phyloP scores from a whole-genome alignment of 2,888 invertebrate genomes.

The Seira sanloemensis region DNA sequence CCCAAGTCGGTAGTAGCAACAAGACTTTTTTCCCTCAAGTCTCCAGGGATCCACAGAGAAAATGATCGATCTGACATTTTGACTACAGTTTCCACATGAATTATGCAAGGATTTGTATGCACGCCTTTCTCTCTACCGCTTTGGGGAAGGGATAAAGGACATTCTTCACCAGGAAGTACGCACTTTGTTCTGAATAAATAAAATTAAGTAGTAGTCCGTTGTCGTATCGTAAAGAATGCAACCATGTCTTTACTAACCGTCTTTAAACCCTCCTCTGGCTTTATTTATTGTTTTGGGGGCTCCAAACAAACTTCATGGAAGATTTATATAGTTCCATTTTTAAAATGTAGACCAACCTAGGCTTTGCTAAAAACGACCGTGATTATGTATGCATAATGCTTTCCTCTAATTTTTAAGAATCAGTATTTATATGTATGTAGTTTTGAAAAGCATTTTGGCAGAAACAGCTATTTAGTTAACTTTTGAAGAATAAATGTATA shows the following conservation, averaged over 20 bases:
- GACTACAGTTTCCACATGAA: constrained; percentile 57
- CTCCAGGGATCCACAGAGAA: constrained; percentile 49
- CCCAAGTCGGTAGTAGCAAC: constrained; percentile 13
- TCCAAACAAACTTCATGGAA: neutral
- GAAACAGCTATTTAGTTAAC: too few relatives aligned
- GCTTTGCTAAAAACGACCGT: too few relatives aligned
- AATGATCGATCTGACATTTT: constrained; percentile 66
- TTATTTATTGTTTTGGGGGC: neutral
- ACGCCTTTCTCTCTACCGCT: neutral
- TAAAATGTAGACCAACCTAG: neutral
- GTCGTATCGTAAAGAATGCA: neutral
- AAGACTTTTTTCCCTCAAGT: constrained; percentile 48
- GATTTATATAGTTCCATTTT: neutral
- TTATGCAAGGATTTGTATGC: constrained; percentile 48
- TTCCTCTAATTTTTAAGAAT: too few relatives aligned
- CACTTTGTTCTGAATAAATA: neutral
- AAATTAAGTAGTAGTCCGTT: neutral
- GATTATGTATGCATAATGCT: too few relatives aligned
- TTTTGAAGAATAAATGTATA: too few relatives aligned
- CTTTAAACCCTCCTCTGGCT: neutral
- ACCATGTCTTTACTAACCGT: neutral
- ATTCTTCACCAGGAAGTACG: constrained; percentile 36
- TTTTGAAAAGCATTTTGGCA: too few relatives aligned
- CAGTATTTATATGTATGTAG: too few relatives aligned
- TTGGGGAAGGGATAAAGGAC: neutral